Conservation (phyloP, 2,888 invertebrate genomes). For the Drosophila anceps region DNA sequence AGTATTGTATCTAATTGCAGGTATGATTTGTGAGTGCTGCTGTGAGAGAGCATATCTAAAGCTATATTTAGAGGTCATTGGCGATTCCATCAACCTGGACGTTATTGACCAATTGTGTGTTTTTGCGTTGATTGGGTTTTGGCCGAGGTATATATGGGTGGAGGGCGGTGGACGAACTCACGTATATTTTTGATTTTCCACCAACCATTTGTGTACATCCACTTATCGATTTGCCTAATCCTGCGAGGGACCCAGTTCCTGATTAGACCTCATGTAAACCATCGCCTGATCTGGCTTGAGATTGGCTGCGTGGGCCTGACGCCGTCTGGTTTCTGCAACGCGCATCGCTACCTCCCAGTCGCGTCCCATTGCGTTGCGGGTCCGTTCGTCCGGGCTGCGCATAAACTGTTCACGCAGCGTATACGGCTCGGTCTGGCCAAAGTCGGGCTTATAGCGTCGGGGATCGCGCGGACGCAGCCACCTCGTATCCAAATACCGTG, state of each 20-base stretch:
- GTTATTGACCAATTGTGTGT: background rate
- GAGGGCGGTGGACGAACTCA: too few relatives aligned
- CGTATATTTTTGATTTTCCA: background rate
- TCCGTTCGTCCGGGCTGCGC: constrained; percentile 61
- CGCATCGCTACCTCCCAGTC: constrained; percentile 47
- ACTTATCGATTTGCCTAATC: background rate
- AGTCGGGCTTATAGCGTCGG: constrained; percentile 48
- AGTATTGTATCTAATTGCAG: background rate
- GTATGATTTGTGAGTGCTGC: background rate
- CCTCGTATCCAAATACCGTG: constrained; percentile 23
- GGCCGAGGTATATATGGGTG: background rate
- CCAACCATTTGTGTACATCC: background rate
- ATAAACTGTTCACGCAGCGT: constrained; percentile 52
- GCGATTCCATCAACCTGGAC: background rate
- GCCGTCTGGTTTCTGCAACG: background rate
- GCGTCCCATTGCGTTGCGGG: constrained; percentile 39
- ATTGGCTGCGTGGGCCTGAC: background rate
- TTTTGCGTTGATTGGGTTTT: background rate
- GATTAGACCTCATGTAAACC: background rate
- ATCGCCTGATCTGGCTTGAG: background rate
- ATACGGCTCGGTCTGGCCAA: constrained; percentile 48
- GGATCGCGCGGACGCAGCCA: constrained; percentile 55
- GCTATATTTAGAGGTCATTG: background rate
- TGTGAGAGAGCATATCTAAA: background rate
- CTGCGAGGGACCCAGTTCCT: background rate